Percentiles rank a stretch among this genome's conserved stretches.
Evolutionary conservation across 2,888 invertebrate genomes (phyloP).

Genomic region (Crioceris asparagi): DNA sequence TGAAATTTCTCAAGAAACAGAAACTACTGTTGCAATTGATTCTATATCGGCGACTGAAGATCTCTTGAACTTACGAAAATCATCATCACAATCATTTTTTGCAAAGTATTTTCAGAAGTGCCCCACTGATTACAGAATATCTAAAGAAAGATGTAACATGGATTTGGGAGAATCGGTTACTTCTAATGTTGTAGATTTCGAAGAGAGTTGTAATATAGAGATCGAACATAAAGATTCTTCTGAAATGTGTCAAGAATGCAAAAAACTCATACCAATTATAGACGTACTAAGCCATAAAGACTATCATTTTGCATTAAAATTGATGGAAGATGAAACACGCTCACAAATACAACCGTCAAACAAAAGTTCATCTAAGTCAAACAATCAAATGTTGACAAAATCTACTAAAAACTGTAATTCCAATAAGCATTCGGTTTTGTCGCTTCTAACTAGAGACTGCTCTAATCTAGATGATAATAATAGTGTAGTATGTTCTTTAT

Average conservation of each 20-base stretch:
- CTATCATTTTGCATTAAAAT: slow-evolving; percentile 62
- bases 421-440: too few species aligned
- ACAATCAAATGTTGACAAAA: too few species aligned
- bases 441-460: neutral
- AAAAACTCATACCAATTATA: slow-evolving; percentile 46
- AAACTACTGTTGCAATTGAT: neutral
- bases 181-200: neutral
- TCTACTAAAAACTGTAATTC: too few species aligned
- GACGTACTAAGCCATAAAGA: slow-evolving; percentile 68
- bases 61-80: slow-evolving; percentile 6
- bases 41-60: neutral
- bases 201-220: neutral
- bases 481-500: slow-evolving; percentile 3
- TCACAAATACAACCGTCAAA: too few species aligned
- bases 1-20: neutral
- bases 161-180: neutral
- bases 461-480: slow-evolving; percentile 9
- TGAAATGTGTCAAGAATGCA: slow-evolving; percentile 58
- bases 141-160: neutral
- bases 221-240: slow-evolving; percentile 23
- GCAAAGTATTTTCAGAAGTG: slow-evolving; percentile 20
- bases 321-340: slow-evolving; percentile 29
- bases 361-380: too few species aligned
- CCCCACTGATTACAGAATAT: slow-evolving; percentile 1
- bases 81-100: slow-evolving; percentile 24